Evolutionary conservation across 2,888 invertebrate genomes (phyloP).

Genomic region (Macaria liturata): DNA sequence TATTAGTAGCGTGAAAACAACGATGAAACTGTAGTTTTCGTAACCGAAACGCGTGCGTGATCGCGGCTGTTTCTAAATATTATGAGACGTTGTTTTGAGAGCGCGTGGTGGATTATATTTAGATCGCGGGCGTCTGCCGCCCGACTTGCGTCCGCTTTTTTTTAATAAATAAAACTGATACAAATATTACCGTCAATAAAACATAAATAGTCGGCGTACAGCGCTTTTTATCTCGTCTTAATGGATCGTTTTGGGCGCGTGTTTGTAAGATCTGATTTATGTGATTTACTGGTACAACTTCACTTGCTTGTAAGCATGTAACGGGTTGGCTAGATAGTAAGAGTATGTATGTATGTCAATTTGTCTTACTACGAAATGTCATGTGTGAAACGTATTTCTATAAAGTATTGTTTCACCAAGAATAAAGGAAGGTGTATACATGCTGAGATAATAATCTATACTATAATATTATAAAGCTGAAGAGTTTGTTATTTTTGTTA

Average conservation of each 20-base stretch:
- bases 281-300: constrained; percentile 35
- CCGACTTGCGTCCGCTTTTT: constrained; percentile 61
- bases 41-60: constrained; percentile 54
- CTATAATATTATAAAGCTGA: too few relatives aligned
- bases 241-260: constrained; percentile 48
- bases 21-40: constrained; percentile 6
- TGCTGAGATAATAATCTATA: too few relatives aligned
- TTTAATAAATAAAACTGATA: constrained; percentile 68
- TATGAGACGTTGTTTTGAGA: constrained; percentile 72
- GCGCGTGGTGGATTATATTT: constrained; percentile 67
- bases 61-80: constrained; percentile 62
- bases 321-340: too few relatives aligned
- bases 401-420: too few relatives aligned
- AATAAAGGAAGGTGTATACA: too few relatives aligned
- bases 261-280: constrained; percentile 36
- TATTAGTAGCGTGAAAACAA: neutral
- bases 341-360: too few relatives aligned
- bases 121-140: constrained; percentile 66
- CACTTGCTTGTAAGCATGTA: constrained; percentile 1
- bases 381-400: too few relatives aligned
- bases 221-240: constrained; percentile 60
- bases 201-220: constrained; percentile 53
- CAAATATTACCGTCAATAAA: constrained; percentile 74
- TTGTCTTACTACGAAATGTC: too few relatives aligned
- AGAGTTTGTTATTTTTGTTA: too few relatives aligned